Percentiles rank a stretch among this genome's conserved stretches.
These are phyloP conservation scores for Drosophila pectinifera DNA, from an alignment of 1,140 invertebrate species.

Conservation along the genomic window DNA sequence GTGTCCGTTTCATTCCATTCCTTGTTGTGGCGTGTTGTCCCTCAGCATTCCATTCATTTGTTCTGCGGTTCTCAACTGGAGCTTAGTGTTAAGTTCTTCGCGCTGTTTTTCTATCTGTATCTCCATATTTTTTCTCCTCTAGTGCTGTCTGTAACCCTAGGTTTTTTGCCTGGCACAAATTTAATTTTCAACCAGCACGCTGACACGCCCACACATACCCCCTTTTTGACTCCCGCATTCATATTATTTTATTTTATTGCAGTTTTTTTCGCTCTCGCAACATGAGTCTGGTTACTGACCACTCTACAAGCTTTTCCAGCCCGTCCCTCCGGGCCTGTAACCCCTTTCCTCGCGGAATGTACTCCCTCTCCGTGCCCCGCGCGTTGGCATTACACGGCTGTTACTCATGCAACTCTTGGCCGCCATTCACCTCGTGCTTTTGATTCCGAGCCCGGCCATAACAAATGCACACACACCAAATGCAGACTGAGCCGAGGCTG, in stretches of 20 bases:
- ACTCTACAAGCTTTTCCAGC: slow-evolving; percentile 25
- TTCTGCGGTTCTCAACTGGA: slow-evolving; percentile 65
- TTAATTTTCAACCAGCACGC: slow-evolving; percentile 53
- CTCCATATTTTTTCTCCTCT: slow-evolving; percentile 10
- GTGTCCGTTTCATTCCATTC: slow-evolving; percentile 25
- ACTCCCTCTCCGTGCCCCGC: neutral
- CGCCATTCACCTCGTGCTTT: slow-evolving; percentile 51
- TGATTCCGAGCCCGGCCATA: slow-evolving; percentile 37
- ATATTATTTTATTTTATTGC: slow-evolving; percentile 27
- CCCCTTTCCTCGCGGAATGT: slow-evolving; percentile 2
- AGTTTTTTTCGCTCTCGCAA: slow-evolving; percentile 3
- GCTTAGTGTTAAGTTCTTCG: slow-evolving; percentile 51
- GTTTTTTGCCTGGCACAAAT: slow-evolving; percentile 37
- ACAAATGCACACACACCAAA: slow-evolving; percentile 47
- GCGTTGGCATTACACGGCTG: slow-evolving; percentile 69
- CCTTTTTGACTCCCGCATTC: slow-evolving; percentile 5
- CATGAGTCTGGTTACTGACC: slow-evolving; percentile 44
- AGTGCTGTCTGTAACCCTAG: slow-evolving; percentile 8
- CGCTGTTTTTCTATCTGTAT: slow-evolving; percentile 32
- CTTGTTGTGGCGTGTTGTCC: slow-evolving; percentile 46
- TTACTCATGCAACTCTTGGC: slow-evolving; percentile 71
- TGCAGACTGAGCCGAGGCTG: slow-evolving; percentile 16
- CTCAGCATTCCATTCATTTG: slow-evolving; percentile 76
- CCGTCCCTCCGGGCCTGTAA: neutral
- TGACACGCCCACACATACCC: slow-evolving; percentile 32